phyloP scores from a whole-genome alignment of 2,797 vertebrate genomes.

The Enoplosus armatus region DNA sequence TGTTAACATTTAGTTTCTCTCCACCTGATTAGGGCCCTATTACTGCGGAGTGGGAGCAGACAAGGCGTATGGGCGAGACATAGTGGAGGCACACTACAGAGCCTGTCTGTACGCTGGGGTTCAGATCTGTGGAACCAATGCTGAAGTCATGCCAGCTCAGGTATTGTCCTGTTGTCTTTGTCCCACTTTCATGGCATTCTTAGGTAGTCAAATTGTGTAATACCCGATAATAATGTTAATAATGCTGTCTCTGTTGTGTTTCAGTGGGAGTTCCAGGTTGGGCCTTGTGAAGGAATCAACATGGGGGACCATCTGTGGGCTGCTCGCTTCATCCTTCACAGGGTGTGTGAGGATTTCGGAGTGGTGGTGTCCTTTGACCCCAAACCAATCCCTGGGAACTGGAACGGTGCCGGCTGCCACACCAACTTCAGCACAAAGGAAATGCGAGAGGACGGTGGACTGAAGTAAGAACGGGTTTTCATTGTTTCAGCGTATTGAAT shows the following conservation, averaged over 20 bases:
- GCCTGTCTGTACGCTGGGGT: slow-evolving; percentile 96
- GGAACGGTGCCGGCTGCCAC: slow-evolving; percentile 97
- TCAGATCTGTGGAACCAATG: slow-evolving; percentile 94
- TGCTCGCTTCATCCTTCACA: slow-evolving; percentile 95
- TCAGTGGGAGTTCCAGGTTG: slow-evolving; percentile 98
- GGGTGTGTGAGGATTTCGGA: slow-evolving; percentile 96
- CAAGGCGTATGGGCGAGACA: slow-evolving; percentile 93
- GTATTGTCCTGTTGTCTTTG: slow-evolving; percentile 73
- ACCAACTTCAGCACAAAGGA: slow-evolving; percentile 97
- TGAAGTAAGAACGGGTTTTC: slow-evolving; percentile 87
- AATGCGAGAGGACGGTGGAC: slow-evolving; percentile 93
- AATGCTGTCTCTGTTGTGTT: slow-evolving; percentile 7
- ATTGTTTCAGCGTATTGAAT: too few relatives aligned
- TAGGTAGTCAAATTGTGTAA: background rate
- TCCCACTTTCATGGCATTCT: background rate
- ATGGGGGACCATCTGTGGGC: slow-evolving; percentile 98
- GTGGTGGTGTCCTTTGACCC: slow-evolving; percentile 95
- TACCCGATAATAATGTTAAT: background rate
- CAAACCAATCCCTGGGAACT: slow-evolving; percentile 97
- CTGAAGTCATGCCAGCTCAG: slow-evolving; percentile 98
- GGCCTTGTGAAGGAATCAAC: slow-evolving; percentile 93
- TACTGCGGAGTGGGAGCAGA: slow-evolving; percentile 97
- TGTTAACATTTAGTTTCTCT: slow-evolving; percentile 1
- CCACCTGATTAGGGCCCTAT: slow-evolving; percentile 89
- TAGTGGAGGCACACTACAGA: slow-evolving; percentile 95